Evolutionary conservation across 1,140 invertebrate species (phyloP), one percentile per base, ranked within the genome.

Genomic region (Papilio polyxenes): DNA sequence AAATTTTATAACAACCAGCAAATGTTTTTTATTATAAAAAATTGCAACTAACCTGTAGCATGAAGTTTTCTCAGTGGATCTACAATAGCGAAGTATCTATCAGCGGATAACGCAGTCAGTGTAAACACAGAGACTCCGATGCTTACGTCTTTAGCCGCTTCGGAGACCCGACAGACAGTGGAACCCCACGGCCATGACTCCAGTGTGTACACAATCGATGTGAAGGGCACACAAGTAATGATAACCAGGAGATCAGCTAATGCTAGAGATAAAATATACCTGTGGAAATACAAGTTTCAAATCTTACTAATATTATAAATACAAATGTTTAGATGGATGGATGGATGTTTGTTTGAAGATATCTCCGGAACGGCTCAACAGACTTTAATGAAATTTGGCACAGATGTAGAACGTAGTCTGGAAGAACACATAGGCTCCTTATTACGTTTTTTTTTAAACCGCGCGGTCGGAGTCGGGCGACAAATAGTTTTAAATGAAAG

Each of bases 61-160:
- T 94, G 96, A 82, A 95, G 96, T 85, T 97, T 97, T 82, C 97
- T 95, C 87, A 99, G 96, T 0, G 98, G 98, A 90, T 98, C 96
- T 0, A 98, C 98, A 82, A 99, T 99, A 20, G 98, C 98, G 87
- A 97, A 97, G 91, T 98, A 99, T 59, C 98, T 96, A 91, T 99
- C 98, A 7, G 97, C 97, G 51, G 98, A 98, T 0, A 99, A 95
- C 0, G 98, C 98, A 0, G 98, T 98, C 72, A 99, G 94, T 0
- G 98, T 99, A 91, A 99, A 99, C 6, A 99, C 98, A 0, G 98
- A 98, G 0, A 99, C 98, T 0, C 98, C 98, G 74, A 99, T 97
- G n/a, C 98, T 98, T 82, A 99, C 95, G 88, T 98, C 98, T 90
- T 98, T 98, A n/a, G 97, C 96, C 82, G 96, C 98, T 92, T 98